Evolutionary conservation across 1,140 invertebrate genomes (phyloP).

Genomic region (Bicyclus anynana): DNA sequence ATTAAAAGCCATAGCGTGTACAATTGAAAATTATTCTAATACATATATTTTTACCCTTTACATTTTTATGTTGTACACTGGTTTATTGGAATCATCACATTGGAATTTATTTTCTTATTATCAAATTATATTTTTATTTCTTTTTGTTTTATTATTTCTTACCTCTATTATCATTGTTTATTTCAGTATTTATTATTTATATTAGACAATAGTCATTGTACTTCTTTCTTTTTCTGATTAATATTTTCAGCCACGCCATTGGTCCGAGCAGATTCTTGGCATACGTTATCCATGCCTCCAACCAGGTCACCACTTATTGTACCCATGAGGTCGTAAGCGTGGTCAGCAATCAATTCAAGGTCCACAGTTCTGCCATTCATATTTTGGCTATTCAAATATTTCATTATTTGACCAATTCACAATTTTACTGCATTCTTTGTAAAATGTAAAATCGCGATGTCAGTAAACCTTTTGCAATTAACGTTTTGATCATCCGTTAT

Average conservation of each 20-base stretch:
- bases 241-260: slow-evolving; percentile 67
- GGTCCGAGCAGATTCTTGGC: slow-evolving; percentile 76
- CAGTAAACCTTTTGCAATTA: no score
- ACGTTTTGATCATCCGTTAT: no score
- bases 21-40: no score
- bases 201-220: slow-evolving; percentile 7
- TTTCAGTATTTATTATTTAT: neutral
- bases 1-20: no score
- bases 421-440: no score
- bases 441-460: no score
- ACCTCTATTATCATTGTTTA: neutral
- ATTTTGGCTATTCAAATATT: slow-evolving; percentile 3
- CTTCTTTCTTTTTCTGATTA: slow-evolving; percentile 25
- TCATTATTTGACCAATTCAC: slow-evolving; percentile 6
- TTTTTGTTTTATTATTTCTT: neutral
- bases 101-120: no score
- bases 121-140: neutral
- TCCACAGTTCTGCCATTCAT: neutral
- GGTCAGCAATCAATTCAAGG: slow-evolving; percentile 28
- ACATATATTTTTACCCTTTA: no score
- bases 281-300: slow-evolving; percentile 72
- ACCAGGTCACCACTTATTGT: slow-evolving; percentile 62
- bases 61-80: no score
- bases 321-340: slow-evolving; percentile 33
- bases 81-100: no score